These are phyloP conservation scores for Periplaneta americana DNA, from an alignment of 1,140 invertebrate genomes.

Conservation along the genomic window DNA sequence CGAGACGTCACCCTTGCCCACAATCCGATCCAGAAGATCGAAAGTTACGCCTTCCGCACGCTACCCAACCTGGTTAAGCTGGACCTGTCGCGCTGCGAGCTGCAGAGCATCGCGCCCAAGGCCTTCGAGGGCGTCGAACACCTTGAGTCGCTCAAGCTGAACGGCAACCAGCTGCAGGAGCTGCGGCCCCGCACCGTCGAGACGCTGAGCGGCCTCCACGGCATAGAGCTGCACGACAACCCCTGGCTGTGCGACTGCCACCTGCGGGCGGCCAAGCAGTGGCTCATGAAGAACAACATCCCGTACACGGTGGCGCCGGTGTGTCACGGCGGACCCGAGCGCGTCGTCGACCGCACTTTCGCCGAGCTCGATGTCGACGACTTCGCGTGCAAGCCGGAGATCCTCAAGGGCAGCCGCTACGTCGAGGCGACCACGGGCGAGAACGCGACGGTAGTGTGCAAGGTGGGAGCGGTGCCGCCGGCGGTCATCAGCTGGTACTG, in stretches of 20 bases:
- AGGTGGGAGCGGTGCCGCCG: constrained; percentile 72
- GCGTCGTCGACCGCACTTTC: constrained; percentile 62
- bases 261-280: constrained; percentile 72
- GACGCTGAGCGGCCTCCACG: constrained; percentile 64
- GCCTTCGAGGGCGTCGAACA: constrained; percentile 73
- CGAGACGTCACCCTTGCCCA: constrained; percentile 70
- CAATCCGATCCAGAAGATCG: constrained; percentile 77
- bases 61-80: constrained; percentile 74
- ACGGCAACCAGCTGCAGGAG: constrained; percentile 71
- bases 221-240: constrained; percentile 84
- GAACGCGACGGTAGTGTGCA: constrained; percentile 77
- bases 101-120: constrained; percentile 65
- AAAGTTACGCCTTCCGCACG: constrained; percentile 65
- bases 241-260: constrained; percentile 89
- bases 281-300: constrained; percentile 77
- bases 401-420: constrained; percentile 66
- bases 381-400: constrained; percentile 82
- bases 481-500: constrained; percentile 82
- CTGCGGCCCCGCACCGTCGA: constrained; percentile 66
- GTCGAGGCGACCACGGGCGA: constrained; percentile 72
- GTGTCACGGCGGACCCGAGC: constrained; percentile 61
- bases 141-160: constrained; percentile 75
- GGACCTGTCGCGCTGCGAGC: constrained; percentile 75
- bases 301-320: constrained; percentile 69
- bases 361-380: constrained; percentile 71